These are phyloP conservation scores for Drosophila orosa DNA, from an alignment of 1,140 invertebrate genomes.

Conservation along the genomic window DNA sequence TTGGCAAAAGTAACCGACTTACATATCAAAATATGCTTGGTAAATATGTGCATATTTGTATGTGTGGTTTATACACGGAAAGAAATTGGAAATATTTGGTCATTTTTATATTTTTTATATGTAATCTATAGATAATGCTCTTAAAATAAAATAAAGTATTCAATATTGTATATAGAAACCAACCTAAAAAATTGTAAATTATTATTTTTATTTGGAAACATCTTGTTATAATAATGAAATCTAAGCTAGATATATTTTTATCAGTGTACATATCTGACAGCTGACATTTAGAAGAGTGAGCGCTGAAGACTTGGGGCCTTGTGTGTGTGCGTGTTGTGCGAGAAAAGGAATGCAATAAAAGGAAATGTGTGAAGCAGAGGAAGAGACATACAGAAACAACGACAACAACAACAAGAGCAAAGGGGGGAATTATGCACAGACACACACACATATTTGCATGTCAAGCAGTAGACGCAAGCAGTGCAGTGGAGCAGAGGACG, in stretches of 20 bases:
- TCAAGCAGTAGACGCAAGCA: slow-evolving; percentile 14
- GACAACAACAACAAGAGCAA: neutral
- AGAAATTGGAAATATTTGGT: slow-evolving; percentile 1
- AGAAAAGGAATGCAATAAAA: slow-evolving; percentile 56
- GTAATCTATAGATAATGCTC: no score
- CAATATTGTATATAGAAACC: no score
- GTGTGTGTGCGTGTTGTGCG: slow-evolving; percentile 27
- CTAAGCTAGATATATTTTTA: neutral
- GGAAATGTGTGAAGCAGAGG: slow-evolving; percentile 38
- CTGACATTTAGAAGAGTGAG: slow-evolving; percentile 45
- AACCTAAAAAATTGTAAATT: no score
- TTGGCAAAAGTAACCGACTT: slow-evolving; percentile 32
- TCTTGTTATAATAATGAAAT: neutral
- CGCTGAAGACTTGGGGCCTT: slow-evolving; percentile 28
- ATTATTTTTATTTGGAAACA: neutral
- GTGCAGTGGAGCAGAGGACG: neutral
- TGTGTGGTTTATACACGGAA: neutral
- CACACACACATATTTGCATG: slow-evolving; percentile 52
- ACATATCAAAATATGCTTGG: slow-evolving; percentile 27
- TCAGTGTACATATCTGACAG: slow-evolving; percentile 44
- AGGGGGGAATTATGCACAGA: slow-evolving; percentile 34
- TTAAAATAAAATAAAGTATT: no score
- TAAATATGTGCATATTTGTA: slow-evolving; percentile 25
- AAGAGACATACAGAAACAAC: slow-evolving; percentile 8
- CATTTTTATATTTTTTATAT: no score